Evolutionary conservation across 2,888 invertebrate genomes (phyloP), one percentile per base, ranked within the genome.

Genomic region (Melieria picta): DNA sequence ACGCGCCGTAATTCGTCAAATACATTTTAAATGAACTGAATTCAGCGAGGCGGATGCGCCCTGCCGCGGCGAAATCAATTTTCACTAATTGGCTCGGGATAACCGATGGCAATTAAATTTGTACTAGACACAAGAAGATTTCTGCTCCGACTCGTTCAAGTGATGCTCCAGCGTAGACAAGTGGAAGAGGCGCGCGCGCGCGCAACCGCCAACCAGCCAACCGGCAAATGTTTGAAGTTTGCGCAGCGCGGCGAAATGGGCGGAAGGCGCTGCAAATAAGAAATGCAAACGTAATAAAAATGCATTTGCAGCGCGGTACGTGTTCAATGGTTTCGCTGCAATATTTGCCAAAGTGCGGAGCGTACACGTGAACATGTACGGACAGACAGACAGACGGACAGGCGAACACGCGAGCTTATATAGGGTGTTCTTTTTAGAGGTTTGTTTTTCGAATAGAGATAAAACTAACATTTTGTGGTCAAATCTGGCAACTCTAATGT

Each of bases 241-340:
- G 16, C 30, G 56, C 16, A 7, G 9, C 4, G 4, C 9, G 11
- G 1, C n/a, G 13, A 13, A 11, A 45, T 11, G 16, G 61, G 5
- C n/a, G 13, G 45, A 30, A 60, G 3, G 11, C 10, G 45, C 13
- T 57, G 7, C 46, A n/a, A 13, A 13, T 13, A 11, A 43, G 56
- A 42, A 62, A 43, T 30, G n/a, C 42, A 70, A 72, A 71, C 62
- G 71, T 71, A 81, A 81, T 82, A 81, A 83, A 83, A 82, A 76
- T 80, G 82, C 80, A 81, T 79, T 81, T 81, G 77, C 75, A 72
- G 71, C 16, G 57, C 74, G 76, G 76, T 79, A 81, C 79, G 81
- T 82, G 82, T 77, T 79, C 80, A 77, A 77, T 78, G 77, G 77
- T 77, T 81, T 79, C 55, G 7, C 46, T 45, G 11, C 50, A 30